phyloP scores from a whole-genome alignment of 2,888 invertebrate genomes.

The Himalopsyche tibetana region DNA sequence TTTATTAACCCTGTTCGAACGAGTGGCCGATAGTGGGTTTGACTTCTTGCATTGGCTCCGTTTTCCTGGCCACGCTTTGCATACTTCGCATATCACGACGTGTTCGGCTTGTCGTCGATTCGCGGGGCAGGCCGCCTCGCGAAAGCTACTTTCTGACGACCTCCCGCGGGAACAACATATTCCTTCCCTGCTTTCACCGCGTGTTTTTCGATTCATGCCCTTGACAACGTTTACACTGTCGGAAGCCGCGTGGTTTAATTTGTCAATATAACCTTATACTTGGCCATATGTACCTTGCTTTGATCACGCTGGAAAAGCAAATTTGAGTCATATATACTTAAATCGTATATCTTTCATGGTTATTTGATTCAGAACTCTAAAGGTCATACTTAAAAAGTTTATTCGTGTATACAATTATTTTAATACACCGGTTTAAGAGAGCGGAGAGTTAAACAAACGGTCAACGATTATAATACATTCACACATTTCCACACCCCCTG shows the following conservation, averaged over 20 bases:
- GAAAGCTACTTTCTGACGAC: constrained; percentile 17
- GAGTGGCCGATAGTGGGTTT: not conserved
- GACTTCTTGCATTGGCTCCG: not conserved
- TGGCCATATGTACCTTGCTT: not conserved
- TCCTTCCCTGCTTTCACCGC: not conserved
- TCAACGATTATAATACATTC: no score
- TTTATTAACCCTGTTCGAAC: not conserved
- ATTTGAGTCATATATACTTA: no score
- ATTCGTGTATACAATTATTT: no score
- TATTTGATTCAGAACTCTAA: no score
- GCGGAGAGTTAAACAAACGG: no score
- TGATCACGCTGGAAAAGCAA: no score
- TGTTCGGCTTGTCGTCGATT: not conserved
- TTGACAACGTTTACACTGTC: no score
- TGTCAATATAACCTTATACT: not conserved
- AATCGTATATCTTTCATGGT: no score
- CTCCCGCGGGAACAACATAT: constrained; percentile 11
- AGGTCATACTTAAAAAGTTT: no score
- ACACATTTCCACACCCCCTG: no score
- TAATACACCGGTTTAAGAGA: no score
- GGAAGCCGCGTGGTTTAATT: not conserved
- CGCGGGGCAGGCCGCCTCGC: not conserved
- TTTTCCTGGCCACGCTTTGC: not conserved
- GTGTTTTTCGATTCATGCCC: not conserved
- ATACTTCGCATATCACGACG: not conserved